Conservation (phyloP, 2,888 invertebrate species). For the Matsumyia berberina region DNA sequence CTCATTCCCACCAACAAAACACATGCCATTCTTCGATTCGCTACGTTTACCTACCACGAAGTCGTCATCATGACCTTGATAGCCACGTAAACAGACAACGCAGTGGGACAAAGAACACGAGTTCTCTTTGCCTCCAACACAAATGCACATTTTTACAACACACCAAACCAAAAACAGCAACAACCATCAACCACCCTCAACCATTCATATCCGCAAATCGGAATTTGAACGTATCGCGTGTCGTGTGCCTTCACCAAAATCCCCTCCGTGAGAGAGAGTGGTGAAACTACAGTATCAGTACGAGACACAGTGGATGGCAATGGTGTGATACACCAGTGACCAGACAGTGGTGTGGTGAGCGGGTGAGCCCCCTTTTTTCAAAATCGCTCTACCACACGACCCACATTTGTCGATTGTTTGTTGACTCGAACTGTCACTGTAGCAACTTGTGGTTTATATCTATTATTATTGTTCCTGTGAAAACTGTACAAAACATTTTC, state of each 20-base stretch:
- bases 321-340: not conserved
- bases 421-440: conserved; percentile 59
- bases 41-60: no score
- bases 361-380: conserved; percentile 70
- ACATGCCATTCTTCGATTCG: conserved; percentile 54
- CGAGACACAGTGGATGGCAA: no score
- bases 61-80: conserved; percentile 63
- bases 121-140: conserved; percentile 11
- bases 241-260: conserved; percentile 46
- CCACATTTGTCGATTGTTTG: conserved; percentile 70
- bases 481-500: conserved; percentile 71
- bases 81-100: conserved; percentile 54
- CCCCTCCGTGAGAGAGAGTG: conserved; percentile 24
- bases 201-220: conserved; percentile 60
- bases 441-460: conserved; percentile 11
- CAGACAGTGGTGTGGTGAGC: conserved; percentile 21
- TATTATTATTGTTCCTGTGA: conserved; percentile 42
- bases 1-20: conserved; percentile 21
- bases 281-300: no score
- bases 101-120: conserved; percentile 22
- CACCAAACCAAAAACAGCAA: conserved; percentile 35
- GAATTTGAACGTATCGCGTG: conserved; percentile 38
- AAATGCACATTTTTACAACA: conserved; percentile 12
- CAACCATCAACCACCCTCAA: not conserved
- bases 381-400: conserved; percentile 46